These are phyloP conservation scores for Drosophila tanythrix DNA, from an alignment of 2,888 invertebrate genomes.

Conservation along the genomic window DNA sequence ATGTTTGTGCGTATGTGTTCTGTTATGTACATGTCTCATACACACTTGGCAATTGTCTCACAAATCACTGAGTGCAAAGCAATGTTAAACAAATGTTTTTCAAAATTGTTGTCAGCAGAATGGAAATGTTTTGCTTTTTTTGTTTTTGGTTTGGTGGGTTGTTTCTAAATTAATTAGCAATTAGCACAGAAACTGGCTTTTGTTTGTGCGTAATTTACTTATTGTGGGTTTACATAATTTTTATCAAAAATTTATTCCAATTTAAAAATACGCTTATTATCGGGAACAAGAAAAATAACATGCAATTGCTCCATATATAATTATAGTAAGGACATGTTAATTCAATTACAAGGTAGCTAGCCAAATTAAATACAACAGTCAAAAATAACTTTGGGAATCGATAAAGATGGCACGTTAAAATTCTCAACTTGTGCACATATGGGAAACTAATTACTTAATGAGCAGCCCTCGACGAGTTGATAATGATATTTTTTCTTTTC, in stretches of 20 bases:
- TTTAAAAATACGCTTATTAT: neutral
- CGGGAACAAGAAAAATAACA: neutral
- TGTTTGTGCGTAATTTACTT: neutral
- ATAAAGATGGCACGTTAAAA: neutral
- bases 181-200: neutral
- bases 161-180: constrained; percentile 25
- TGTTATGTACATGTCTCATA: neutral
- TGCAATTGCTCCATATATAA: neutral
- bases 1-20: neutral
- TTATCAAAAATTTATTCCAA: neutral
- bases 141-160: constrained; percentile 1
- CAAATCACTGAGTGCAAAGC: constrained; percentile 54
- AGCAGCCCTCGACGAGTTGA: constrained; percentile 43
- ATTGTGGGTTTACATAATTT: neutral
- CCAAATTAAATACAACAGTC: neutral
- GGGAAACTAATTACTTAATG: constrained; percentile 55
- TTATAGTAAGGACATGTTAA: neutral
- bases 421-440: constrained; percentile 10
- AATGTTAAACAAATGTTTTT: constrained; percentile 47
- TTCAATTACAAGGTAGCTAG: neutral
- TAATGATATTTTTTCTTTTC: constrained; percentile 6
- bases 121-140: constrained; percentile 5
- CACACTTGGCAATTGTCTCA: neutral
- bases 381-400: neutral
- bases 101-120: constrained; percentile 11